Percentiles rank a stretch among this genome's conserved stretches.
Evolutionary conservation across 2,797 vertebrate genomes (phyloP).

Genomic region (Melanotaenia nigrans): DNA sequence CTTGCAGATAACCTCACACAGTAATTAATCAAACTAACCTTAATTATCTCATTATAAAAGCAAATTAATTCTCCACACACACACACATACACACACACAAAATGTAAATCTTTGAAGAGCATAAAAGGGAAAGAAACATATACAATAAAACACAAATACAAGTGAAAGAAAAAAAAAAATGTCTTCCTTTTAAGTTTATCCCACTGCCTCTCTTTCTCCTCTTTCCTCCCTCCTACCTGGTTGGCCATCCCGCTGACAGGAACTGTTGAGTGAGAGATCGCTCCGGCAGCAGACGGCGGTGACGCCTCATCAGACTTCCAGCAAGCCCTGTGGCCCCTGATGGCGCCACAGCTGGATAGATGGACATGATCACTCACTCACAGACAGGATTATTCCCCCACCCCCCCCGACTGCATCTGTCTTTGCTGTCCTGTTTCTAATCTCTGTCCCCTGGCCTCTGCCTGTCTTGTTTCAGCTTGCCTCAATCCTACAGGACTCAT

Average conservation of each 20-base stretch:
- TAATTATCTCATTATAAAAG: constrained; percentile 79
- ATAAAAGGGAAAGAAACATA: constrained; percentile 23
- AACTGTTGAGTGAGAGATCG: constrained; percentile 72
- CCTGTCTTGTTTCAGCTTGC: constrained; percentile 66
- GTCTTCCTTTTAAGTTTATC: constrained; percentile 14
- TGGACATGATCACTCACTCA: constrained; percentile 83
- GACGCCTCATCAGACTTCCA: constrained; percentile 84
- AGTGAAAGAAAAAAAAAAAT: constrained; percentile 29
- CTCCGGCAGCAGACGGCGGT: constrained; percentile 71
- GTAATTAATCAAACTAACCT: constrained; percentile 77
- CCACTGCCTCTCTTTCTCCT: neutral
- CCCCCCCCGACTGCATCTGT: constrained; percentile 69
- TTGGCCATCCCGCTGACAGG: constrained; percentile 65
- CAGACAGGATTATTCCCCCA: constrained; percentile 78
- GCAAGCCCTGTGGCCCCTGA: constrained; percentile 78
- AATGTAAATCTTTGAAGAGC: constrained; percentile 17
- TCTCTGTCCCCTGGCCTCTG: constrained; percentile 77
- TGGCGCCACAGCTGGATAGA: constrained; percentile 81
- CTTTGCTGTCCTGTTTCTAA: constrained; percentile 77
- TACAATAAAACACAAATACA: constrained; percentile 40
- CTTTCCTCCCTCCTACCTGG: constrained; percentile 50
- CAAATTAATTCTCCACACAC: constrained; percentile 53
- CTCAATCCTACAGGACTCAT: constrained; percentile 66
- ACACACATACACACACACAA: constrained; percentile 20
- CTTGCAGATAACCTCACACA: constrained; percentile 71